phyloP scores from a whole-genome alignment of 2,888 invertebrate species.

The Itoplectis maculator region DNA sequence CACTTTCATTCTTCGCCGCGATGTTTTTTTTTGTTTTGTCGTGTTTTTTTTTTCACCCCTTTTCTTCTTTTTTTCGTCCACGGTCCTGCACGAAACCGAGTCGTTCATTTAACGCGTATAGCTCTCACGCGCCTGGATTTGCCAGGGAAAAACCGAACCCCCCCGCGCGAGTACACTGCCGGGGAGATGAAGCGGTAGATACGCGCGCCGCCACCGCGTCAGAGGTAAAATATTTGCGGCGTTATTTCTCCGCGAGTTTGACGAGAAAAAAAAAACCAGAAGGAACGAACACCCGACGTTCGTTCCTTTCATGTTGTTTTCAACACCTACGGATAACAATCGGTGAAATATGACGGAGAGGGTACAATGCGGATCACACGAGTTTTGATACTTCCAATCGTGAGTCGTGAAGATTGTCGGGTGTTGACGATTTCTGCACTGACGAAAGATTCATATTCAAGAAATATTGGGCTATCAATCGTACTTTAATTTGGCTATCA shows the following conservation, averaged over 20 bases:
- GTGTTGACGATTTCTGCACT: too few relatives aligned
- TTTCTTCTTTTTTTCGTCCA: slow-evolving; percentile 15
- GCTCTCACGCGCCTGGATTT: slow-evolving; percentile 28
- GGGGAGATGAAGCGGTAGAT: slow-evolving; percentile 10
- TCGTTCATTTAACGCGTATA: slow-evolving; percentile 20
- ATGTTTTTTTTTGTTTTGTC: neutral
- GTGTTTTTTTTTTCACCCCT: slow-evolving; percentile 2
- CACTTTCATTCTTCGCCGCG: slow-evolving; percentile 25
- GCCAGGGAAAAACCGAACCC: slow-evolving; percentile 13
- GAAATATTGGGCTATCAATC: too few relatives aligned
- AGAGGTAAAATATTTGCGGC: slow-evolving; percentile 1
- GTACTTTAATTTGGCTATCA: too few relatives aligned
- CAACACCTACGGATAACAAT: neutral
- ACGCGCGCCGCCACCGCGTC: too few relatives aligned
- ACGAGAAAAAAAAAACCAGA: too few relatives aligned
- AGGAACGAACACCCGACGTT: neutral
- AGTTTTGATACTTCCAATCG: neutral
- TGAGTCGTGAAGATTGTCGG: too few relatives aligned
- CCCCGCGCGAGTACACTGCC: slow-evolving; percentile 17
- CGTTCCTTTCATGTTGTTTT: slow-evolving; percentile 1
- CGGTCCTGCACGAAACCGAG: slow-evolving; percentile 15
- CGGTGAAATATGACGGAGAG: neutral
- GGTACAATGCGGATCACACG: neutral
- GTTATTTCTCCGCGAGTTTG: slow-evolving; percentile 3
- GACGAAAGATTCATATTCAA: too few relatives aligned